phyloP scores from a whole-genome alignment of 1,140 invertebrate species.

The Drosophila jambulina region DNA sequence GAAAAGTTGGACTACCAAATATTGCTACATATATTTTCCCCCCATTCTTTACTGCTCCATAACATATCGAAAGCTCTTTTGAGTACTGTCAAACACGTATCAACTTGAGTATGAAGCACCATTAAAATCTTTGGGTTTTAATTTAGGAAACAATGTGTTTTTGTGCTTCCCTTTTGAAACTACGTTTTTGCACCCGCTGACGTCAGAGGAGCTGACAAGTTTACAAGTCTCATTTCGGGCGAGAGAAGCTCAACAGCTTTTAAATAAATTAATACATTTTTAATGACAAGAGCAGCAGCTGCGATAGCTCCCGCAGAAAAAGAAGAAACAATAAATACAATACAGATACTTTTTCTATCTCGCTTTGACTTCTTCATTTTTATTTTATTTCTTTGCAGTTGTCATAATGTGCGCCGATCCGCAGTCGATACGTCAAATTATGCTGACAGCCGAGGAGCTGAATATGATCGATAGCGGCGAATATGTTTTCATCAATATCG shows the following conservation, averaged over 20 bases:
- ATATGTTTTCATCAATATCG: conserved; percentile 99
- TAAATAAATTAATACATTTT: conserved; percentile 74
- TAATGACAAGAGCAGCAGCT: conserved; percentile 60
- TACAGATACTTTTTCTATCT: conserved; percentile 21
- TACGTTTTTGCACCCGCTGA: conserved; percentile 52
- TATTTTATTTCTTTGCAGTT: conserved; percentile 89
- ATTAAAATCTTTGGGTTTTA: conserved; percentile 36
- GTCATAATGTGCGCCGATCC: conserved; percentile 97
- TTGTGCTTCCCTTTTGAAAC: conserved; percentile 39
- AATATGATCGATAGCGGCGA: conserved; percentile 98
- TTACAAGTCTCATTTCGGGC: conserved; percentile 34
- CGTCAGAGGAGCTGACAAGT: conserved; percentile 66
- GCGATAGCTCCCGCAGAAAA: conserved; percentile 28
- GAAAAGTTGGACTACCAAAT: background rate
- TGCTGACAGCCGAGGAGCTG: conserved; percentile 95
- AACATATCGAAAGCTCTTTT: conserved; percentile 15
- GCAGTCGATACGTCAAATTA: conserved; percentile 93
- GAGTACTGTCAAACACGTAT: conserved; percentile 32
- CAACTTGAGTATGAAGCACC: conserved; percentile 34
- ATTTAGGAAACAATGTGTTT: conserved; percentile 46
- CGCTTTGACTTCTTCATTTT: conserved; percentile 31
- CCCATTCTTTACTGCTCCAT: background rate
- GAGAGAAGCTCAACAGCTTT: conserved; percentile 40
- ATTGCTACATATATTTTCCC: background rate
- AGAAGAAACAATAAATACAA: conserved; percentile 9